Evolutionary conservation across 2,113 vertebrate genomes (phyloP).

Genomic region (Propithecus coquereli): DNA sequence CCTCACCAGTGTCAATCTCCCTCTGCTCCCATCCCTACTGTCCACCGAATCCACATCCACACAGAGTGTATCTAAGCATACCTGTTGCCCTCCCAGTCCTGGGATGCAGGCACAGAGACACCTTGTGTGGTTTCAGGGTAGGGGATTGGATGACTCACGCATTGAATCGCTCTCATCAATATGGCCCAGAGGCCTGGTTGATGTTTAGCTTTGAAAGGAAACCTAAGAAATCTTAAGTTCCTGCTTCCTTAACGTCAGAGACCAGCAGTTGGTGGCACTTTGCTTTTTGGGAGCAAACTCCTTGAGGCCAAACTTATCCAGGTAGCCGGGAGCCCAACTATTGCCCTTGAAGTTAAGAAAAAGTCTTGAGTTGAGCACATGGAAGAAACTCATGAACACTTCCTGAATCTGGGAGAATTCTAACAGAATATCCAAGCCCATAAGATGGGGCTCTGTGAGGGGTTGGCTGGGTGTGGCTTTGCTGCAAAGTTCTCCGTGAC

Average conservation of each 20-base stretch:
- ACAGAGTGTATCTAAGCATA: background rate
- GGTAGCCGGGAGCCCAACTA: background rate
- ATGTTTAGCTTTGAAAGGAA: background rate
- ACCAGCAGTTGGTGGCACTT: background rate
- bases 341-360: background rate
- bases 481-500: background rate
- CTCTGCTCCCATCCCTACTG: background rate
- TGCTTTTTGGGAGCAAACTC: background rate
- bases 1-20: background rate
- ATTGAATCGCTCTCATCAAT: background rate
- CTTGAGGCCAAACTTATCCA: background rate
- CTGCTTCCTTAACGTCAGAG: background rate
- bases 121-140: background rate
- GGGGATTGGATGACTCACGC: background rate
- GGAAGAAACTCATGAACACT: background rate
- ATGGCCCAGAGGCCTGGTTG: background rate
- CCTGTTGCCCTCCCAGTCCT: background rate
- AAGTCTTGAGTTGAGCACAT: background rate
- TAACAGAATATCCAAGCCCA: background rate
- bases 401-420: background rate
- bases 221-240: background rate
- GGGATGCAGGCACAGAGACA: background rate
- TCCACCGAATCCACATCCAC: background rate
- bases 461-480: background rate
- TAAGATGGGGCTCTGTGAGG: background rate